A percentile compares a stretch with the other conserved stretches of the same genome.
phyloP scores from a whole-genome alignment of 2,113 vertebrate genomes.

The Oreochromis tanganicae region DNA sequence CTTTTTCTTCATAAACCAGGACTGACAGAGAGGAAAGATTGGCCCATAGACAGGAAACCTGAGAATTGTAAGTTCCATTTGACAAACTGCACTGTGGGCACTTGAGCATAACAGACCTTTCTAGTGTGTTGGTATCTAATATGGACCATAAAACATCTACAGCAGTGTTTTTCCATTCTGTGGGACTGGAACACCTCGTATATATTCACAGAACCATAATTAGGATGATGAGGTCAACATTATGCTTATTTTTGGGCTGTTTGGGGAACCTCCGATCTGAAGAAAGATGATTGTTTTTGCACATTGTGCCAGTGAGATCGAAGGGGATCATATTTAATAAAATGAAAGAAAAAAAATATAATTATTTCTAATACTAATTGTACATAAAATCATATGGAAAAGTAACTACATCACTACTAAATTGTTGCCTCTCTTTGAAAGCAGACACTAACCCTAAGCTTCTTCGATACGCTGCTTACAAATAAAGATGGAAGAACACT shows the following conservation, averaged over 20 bases:
- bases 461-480: background rate
- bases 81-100: conserved; percentile 27
- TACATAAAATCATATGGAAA: background rate
- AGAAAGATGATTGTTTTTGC: background rate
- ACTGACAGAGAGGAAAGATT: conserved; percentile 36
- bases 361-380: background rate
- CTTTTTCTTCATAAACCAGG: conserved; percentile 43
- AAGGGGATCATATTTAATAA: background rate
- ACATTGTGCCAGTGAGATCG: background rate
- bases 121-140: background rate
- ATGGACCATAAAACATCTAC: conserved; percentile 5
- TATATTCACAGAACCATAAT: background rate
- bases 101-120: background rate
- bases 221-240: background rate
- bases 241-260: background rate
- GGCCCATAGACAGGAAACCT: conserved; percentile 11
- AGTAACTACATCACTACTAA: background rate
- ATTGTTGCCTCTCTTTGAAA: background rate
- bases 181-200: background rate
- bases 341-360: background rate
- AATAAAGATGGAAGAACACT: background rate
- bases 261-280: background rate
- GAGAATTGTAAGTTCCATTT: conserved; percentile 34
- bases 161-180: background rate
- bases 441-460: background rate